phyloP scores from a whole-genome alignment of 2,797 vertebrate genomes.

The Poecile montanus region DNA sequence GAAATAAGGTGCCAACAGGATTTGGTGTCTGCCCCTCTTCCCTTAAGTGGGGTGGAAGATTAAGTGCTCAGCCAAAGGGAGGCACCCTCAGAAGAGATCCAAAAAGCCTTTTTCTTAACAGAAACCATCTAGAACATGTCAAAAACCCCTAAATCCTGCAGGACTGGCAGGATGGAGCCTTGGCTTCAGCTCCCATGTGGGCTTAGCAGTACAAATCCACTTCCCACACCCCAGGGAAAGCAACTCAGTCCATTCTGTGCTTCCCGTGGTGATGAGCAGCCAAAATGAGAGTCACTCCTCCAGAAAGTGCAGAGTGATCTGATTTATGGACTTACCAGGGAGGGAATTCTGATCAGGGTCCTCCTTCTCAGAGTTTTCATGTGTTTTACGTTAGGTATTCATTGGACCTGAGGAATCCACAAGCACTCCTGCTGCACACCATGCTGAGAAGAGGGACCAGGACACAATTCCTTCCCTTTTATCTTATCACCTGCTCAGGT shows the following conservation, averaged over 20 bases:
- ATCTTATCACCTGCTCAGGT: background rate
- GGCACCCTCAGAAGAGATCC: background rate
- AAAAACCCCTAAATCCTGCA: background rate
- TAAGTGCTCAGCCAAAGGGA: background rate
- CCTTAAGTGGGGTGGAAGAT: background rate
- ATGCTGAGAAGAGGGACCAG: background rate
- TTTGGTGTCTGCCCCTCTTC: background rate
- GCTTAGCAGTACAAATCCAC: background rate
- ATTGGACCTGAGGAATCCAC: background rate
- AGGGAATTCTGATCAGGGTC: background rate
- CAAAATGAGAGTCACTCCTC: background rate
- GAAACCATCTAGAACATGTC: background rate
- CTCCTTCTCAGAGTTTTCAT: background rate
- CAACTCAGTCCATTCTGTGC: background rate
- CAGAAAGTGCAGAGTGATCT: background rate
- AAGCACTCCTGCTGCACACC: fast-evolving
- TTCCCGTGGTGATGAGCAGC: background rate
- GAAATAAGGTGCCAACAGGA: background rate
- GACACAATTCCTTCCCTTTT: background rate
- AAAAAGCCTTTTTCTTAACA: constrained; percentile 19
- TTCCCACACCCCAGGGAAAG: background rate
- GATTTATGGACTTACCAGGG: background rate
- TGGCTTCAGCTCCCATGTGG: background rate
- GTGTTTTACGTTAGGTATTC: background rate
- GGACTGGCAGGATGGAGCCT: background rate